Base-by-base conservation (phyloP, 2,888 invertebrate genomes). In the Pedicia rivosa region DNA sequence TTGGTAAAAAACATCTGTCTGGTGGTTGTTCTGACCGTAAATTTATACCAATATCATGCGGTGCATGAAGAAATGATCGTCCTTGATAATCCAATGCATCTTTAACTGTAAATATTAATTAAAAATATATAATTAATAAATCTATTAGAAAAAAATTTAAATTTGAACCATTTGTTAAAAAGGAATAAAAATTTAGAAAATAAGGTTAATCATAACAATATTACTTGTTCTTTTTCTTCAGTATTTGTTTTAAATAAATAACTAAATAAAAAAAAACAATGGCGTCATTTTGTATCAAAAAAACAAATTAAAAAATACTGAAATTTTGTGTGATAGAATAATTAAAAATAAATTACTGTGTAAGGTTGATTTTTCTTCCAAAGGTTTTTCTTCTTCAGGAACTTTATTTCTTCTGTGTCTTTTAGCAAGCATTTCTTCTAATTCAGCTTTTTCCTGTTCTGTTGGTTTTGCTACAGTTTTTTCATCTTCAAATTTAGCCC, bases 21-120 rank as follows among this genome's bases (percentile, higher is more conserved):
- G 98, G 98, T 14, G 91, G 87, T 3, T 80, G 74, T 46, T 79
- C 78, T 4, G 87, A 78, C 39, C 80, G 76, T 40, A 92, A 65
- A 62, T 90, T 91, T 25, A 90, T 81, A 14, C 87, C 90, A 42
- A 90, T 78, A 64, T 91, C 91, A 53, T 86, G 84, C 6, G 98
- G 97, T 3, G 87, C 74, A 53, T 87, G 84, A 29, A 97, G 64
- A 65, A 91, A 98, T 8, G 92, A 90, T 14, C 98, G 68, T 7
- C 97, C 97, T 63, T 95, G 95, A 63, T 99, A 98, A 63, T 98
- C 98, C 36, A 83, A 74, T 8, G 79, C 72, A 57, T 92, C 87
- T 62, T 88, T 87, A 55, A 95, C 90, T 90, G 64, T 3, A 66
- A 59, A 42, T 29, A 35, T 29, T 32, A n/a, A 30, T 17, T 35